Percentiles rank a stretch among this genome's conserved stretches.
phyloP scores from a whole-genome alignment of 2,113 vertebrate genomes.

The Halichoeres trimaculatus region DNA sequence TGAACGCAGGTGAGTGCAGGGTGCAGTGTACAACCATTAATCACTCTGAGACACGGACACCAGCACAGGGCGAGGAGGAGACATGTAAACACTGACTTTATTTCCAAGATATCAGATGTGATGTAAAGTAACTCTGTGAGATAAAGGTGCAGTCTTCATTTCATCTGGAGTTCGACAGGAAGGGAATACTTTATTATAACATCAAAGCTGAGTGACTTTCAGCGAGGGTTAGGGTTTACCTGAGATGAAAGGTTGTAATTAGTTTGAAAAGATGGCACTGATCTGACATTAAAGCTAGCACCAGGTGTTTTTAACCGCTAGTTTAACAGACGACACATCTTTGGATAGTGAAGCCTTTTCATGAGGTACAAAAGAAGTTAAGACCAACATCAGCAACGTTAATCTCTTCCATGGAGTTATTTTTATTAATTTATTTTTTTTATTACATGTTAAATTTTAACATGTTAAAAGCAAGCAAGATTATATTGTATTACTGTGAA shows the following conservation, averaged over 20 bases:
- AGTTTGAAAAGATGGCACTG: not conserved
- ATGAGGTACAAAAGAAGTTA: too few species aligned
- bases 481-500: too few species aligned
- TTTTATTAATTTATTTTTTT: too few species aligned
- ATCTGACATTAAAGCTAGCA: not conserved
- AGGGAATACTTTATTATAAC: not conserved
- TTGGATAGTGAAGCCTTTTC: too few species aligned
- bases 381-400: too few species aligned
- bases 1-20: slow-evolving; percentile 59
- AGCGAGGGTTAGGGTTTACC: not conserved
- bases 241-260: not conserved
- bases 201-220: not conserved
- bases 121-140: not conserved
- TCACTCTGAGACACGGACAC: slow-evolving; percentile 63
- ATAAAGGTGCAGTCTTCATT: not conserved
- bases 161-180: not conserved
- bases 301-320: too few species aligned
- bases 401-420: too few species aligned
- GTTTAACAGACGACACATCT: too few species aligned
- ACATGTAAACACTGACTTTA: slow-evolving; percentile 29
- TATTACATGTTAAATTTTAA: too few species aligned
- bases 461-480: too few species aligned
- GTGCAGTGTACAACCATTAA: slow-evolving; percentile 66
- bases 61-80: slow-evolving; percentile 3
- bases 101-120: not conserved